Conservation (phyloP, 2,113 vertebrate species). For the Antigone vipio region DNA sequence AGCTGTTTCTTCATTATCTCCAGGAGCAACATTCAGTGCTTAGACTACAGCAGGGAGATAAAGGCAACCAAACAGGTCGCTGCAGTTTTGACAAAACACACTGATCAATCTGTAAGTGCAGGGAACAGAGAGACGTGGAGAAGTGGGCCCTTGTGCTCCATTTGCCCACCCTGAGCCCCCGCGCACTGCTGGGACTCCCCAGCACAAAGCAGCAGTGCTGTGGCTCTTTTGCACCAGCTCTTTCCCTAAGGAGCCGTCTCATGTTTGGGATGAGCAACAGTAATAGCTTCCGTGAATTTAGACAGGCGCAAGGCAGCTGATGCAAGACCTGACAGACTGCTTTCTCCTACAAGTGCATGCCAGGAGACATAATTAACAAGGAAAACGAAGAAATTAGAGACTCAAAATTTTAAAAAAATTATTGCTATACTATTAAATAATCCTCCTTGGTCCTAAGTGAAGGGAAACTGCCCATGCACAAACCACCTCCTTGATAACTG, state of each 20-base stretch:
- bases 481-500: neutral
- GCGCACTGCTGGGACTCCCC: neutral
- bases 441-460: neutral
- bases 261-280: neutral
- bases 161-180: rapidly evolving
- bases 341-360: neutral
- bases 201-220: neutral
- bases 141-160: neutral
- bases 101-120: rapidly evolving
- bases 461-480: neutral
- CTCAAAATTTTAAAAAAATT: neutral
- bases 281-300: neutral
- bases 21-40: neutral
- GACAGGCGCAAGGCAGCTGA: neutral
- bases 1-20: neutral
- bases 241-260: neutral
- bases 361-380: neutral
- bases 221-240: neutral
- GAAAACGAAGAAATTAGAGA: neutral
- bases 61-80: neutral
- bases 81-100: neutral
- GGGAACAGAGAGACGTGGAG: rapidly evolving
- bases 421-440: neutral
- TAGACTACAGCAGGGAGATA: neutral
- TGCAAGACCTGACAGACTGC: neutral